Base-by-base conservation (phyloP, 2,113 vertebrate species). In the Sarotherodon lohbergeri region DNA sequence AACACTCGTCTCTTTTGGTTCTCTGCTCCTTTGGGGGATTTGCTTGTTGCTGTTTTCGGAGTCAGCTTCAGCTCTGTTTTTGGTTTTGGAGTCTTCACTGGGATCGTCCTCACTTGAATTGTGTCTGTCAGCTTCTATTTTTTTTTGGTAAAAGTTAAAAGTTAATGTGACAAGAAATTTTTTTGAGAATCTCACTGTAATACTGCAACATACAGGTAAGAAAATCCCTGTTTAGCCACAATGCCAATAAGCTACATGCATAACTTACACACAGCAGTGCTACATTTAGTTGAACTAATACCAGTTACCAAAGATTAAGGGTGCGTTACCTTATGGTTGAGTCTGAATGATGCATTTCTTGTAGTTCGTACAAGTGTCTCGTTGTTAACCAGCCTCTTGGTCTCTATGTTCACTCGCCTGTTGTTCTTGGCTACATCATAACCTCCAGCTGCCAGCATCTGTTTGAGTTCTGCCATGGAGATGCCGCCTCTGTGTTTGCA, bases 401-500 rank as follows among this genome's bases (percentile, higher is more conserved):
- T 82, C 54, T 52, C 78, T 13, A 82, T 16, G 4, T 66, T 83
- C 39, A 88, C 71, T 48, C 9, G 55, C 22, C 50, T 84, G 29
- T 83, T 86, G 80, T 87, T 86, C 57, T 89, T 89, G 55, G 55
- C 59, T 50, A 93, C 80, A 41, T 90, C 9, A 16, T 83, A 90
- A 46, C 92, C 88, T 81, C 34, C 88, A 48, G 80, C 55, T 55
- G 90, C 86, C 52, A 93, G 80, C 2, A 39, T 81, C 79, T 85
- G 73, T 46, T 87, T 93, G 34, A 93, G 84, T 80, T 93, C 90
- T 6, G 73, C 73, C 86, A 93, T 93, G 32, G 84, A 85, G 34
- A 93, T 88, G n/a, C 88, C 59, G 7, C 80, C 82, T 71, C 5
- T 7, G 10, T 61, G 82, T 83, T 88, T 91, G 86, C 55, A 91